These are phyloP conservation scores for Gorilla gorilla DNA, from an alignment of 2,113 vertebrate species.

Conservation along the genomic window DNA sequence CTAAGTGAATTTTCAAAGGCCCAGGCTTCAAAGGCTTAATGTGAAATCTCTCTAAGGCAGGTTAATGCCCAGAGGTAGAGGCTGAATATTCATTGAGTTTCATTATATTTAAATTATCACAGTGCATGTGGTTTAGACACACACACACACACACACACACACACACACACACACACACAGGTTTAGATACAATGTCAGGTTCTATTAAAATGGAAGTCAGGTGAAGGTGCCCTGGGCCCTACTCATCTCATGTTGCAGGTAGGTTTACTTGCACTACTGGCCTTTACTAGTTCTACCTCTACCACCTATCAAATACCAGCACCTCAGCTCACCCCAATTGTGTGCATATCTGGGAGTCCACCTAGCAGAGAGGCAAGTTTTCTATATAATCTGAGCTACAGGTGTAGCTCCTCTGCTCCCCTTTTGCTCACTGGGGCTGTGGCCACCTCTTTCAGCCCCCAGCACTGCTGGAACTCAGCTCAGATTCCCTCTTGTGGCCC, in stretches of 20 bases:
- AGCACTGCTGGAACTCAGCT: background rate
- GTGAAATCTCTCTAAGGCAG: slow-evolving; percentile 18
- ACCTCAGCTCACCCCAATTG: background rate
- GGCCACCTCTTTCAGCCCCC: too few species aligned
- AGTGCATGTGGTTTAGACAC: background rate
- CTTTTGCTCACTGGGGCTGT: background rate
- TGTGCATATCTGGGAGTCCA: background rate
- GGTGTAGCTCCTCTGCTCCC: background rate
- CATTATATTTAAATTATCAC: background rate
- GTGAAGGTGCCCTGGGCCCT: background rate
- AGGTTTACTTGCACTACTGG: background rate
- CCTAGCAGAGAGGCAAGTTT: background rate
- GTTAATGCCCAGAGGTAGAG: background rate
- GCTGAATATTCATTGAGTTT: background rate
- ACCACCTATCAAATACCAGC: background rate
- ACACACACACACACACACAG: background rate
- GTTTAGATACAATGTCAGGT: background rate
- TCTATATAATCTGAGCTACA: background rate
- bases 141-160: background rate
- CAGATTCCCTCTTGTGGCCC: too few species aligned
- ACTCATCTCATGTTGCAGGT: background rate
- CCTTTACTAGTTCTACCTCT: background rate
- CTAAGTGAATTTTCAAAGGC: slow-evolving; percentile 19
- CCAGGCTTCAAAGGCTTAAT: background rate
- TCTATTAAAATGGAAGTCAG: background rate